phyloP scores from a whole-genome alignment of 2,797 vertebrate species.

The Gorsachius magnificus region DNA sequence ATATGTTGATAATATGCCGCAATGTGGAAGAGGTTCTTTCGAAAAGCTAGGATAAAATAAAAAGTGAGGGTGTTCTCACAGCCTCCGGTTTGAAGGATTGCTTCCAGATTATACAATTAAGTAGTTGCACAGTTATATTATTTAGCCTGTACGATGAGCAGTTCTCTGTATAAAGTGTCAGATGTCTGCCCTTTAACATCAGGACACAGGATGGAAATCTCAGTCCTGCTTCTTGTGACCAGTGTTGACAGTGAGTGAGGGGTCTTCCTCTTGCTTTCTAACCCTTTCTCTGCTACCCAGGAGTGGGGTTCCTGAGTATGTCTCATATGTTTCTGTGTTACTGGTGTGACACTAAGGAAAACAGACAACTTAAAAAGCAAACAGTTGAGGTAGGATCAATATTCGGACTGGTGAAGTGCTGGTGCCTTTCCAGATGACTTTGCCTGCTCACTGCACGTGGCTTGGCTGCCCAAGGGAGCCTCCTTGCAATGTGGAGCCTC shows the following conservation, averaged over 20 bases:
- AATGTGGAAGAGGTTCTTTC: not conserved
- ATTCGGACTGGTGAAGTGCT: not conserved
- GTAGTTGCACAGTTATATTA: not conserved
- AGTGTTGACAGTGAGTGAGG: not conserved
- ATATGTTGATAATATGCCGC: not conserved
- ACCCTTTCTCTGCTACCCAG: not conserved
- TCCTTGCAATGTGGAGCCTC: not conserved
- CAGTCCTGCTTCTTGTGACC: not conserved
- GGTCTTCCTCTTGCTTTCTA: not conserved
- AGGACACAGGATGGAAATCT: not conserved
- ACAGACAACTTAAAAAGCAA: not conserved
- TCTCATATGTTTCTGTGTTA: not conserved
- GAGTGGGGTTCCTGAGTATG: accelerated
- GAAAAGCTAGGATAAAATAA: not conserved
- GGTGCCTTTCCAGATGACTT: not conserved
- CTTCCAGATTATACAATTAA: not conserved
- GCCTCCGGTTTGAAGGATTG: not conserved
- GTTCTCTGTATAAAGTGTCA: not conserved
- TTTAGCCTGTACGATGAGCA: not conserved
- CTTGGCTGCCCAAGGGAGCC: not conserved
- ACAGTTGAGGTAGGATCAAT: not conserved
- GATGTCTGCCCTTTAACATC: not conserved
- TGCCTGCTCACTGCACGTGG: accelerated
- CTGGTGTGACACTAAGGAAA: not conserved
- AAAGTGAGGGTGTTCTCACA: not conserved